Conservation (phyloP, 2,888 invertebrate species). For the Macaria notata region DNA sequence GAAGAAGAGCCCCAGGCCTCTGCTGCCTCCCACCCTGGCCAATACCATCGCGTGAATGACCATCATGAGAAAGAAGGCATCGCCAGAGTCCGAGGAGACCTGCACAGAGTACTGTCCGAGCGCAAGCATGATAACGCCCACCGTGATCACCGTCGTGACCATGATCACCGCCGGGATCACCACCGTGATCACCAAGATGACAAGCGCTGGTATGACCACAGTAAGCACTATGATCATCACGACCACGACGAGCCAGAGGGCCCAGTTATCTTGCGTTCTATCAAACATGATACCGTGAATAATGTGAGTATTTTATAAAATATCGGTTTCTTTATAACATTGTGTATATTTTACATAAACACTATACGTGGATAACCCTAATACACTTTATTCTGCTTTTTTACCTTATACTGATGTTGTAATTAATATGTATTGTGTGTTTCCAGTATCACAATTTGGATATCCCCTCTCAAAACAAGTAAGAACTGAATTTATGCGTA, state of each 20-base stretch:
- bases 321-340: too few species aligned
- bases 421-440: conserved; percentile 10
- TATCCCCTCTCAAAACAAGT: conserved; percentile 50
- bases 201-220: conserved; percentile 17
- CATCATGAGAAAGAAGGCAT: conserved; percentile 20
- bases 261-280: conserved; percentile 40
- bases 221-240: conserved; percentile 27
- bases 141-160: conserved; percentile 18
- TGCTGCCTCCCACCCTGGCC: conserved; percentile 14
- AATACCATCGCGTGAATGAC: conserved; percentile 16
- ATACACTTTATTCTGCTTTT: too few species aligned
- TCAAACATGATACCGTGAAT: conserved; percentile 30
- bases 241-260: conserved; percentile 33
- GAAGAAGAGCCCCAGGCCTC: conserved; percentile 20
- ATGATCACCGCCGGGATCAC: conserved; percentile 1
- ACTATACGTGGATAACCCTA: too few species aligned
- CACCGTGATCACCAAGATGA: conserved; percentile 7
- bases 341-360: too few species aligned
- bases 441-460: conserved; percentile 44
- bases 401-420: too few species aligned
- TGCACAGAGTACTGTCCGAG: conserved; percentile 13
- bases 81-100: conserved; percentile 21
- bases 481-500: conserved; percentile 22
- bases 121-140: conserved; percentile 15
- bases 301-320: too few species aligned